Percentiles rank a stretch among this genome's conserved stretches.
phyloP scores from a whole-genome alignment of 2,888 invertebrate species.

The Latrodectus hesperus region DNA sequence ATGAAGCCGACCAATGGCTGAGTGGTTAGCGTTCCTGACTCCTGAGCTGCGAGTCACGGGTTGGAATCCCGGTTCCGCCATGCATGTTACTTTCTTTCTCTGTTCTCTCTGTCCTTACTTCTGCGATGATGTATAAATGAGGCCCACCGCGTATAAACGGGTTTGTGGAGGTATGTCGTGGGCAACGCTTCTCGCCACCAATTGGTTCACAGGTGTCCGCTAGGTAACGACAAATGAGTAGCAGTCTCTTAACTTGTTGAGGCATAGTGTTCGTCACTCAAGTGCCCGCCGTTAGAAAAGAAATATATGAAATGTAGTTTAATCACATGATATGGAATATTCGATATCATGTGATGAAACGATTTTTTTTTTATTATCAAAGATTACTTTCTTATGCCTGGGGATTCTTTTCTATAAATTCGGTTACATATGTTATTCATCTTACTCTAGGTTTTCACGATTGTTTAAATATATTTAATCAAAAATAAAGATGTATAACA shows the following conservation, averaged over 20 bases:
- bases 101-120: background rate
- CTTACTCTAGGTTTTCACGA: no score
- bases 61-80: background rate
- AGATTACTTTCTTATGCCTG: no score
- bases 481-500: no score
- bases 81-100: background rate
- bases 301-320: background rate
- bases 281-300: background rate
- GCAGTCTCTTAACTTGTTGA: background rate
- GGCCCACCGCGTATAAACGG: background rate
- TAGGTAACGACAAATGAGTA: background rate
- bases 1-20: background rate
- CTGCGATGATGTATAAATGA: background rate
- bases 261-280: background rate
- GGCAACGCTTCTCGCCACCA: background rate
- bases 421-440: no score
- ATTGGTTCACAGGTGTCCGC: background rate
- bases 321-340: no score
- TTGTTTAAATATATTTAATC: no score
- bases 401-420: no score
- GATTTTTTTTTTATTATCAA: no score
- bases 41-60: background rate
- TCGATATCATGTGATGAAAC: no score
- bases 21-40: background rate
- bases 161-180: background rate